Evolutionary conservation across 2,797 vertebrate species (phyloP), one percentile per base, ranked within the genome.

Genomic region (Sebastiscus albofasciatus): DNA sequence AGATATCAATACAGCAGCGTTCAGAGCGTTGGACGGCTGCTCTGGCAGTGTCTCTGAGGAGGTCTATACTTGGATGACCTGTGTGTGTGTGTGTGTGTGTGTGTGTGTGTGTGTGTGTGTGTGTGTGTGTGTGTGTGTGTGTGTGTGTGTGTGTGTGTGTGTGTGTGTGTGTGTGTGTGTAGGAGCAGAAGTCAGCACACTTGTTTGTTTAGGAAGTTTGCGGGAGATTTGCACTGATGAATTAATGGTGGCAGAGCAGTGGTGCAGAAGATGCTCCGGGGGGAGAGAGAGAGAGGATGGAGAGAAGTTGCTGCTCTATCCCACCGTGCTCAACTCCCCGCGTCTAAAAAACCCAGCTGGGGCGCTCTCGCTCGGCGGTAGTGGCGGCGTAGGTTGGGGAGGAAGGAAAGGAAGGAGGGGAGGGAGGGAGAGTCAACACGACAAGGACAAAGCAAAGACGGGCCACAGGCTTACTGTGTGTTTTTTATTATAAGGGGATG

Each of bases 191-290:
- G 79, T 87, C 84, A 58, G 62, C 67, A 26, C 20, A 61, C 70
- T 85, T 91, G 90, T 92, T 92, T 89, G 72, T 88, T 90, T 87
- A 72, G 80, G 82, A 91, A 87, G 90, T 90, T 91, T 87, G 85
- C 66, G 46, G 81, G 87, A 91, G 83, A 89, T 85, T 87, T 88
- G 79, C 46, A 29, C 74, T 93, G 92, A 95, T 90, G 82, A 93
- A 95, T 94, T 84, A 75, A 83, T 86, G 81, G 90, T 94, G 95
- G 90, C 94, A 95, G 91, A 82, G 88, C 84, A 89, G 82, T 88
- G 91, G 84, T 84, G 90, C 90, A 86, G 90, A 94, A 93, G 84
- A 83, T 61, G 87, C 87, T 89, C 75, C 9, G 77, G 81, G 71
- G 62, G 8, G 39, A 22, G 67, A n/a, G 20, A 55, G 61, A 80